Base-by-base conservation (phyloP, 2,797 vertebrate genomes). In the Pelochelys cantorii region DNA sequence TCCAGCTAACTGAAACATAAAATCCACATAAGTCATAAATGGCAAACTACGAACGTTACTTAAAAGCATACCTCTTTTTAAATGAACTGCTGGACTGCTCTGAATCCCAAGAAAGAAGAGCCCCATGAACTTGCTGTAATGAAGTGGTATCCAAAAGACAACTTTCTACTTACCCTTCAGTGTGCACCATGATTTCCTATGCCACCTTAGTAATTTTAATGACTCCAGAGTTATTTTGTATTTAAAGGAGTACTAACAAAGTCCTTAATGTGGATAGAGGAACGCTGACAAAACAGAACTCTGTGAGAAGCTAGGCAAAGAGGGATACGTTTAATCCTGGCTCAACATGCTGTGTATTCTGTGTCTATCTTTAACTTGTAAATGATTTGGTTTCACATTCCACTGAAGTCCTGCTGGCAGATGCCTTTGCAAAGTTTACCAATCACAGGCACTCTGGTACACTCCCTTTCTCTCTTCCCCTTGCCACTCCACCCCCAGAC, bases 311-410 rank as follows among this genome's bases (percentile, higher is more conserved):
- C 92, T 94, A 91, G 93, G 93, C 96, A 84, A 95, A 97, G 96
- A 97, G 95, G 97, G 94, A 95, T 97, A 98, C 98, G 98, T 98
- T 98, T 98, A 98, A 98, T 97, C 98, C 98, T 97, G 98, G 98
- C 97, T 97, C 97, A 97, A 97, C 97, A 98, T 97, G 97, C 97
- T 96, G 96, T 96, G 97, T 98, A 96, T 93, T 97, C 98, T 96
- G 98, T 92, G 98, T 98, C 99, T 99, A 99, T 99, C 99, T 99
- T 99, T 99, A 99, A 99, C 99, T 98, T 98, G 97, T 98, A 98
- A 99, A 98, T 97, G 98, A 98, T 98, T 98, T 97, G 98, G 98
- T 98, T 98, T 98, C 97, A 98, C 99, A 99, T 99, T 99, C 99
- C 99, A 99, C 97, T 94, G 94, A 97, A 97, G 99, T 98, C 98